Base-by-base conservation (phyloP, 2,888 invertebrate genomes). In the Allacma fusca region DNA sequence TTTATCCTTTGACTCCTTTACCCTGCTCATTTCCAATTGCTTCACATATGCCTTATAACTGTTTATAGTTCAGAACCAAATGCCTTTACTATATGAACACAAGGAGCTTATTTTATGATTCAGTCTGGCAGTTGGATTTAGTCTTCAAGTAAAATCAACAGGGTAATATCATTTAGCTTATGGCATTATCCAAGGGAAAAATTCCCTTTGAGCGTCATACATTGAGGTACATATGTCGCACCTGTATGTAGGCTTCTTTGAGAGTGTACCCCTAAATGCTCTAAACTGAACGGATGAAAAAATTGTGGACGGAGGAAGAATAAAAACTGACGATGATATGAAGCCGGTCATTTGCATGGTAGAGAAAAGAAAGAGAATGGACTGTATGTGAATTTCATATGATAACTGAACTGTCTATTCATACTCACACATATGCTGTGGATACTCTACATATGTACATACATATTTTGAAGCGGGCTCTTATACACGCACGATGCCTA, bases 11-110 rank as follows among this genome's bases (percentile, higher is more conserved):
- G 9, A 4, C 44, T 43, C 62, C 23, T 62, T 69, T 69, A 23
- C 13, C 26, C 28, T 26, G 24, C 26, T 50, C 50, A 50, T 44
- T 21, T 70, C 29, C 43, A 5, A 5, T 9, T 5, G 7, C 13
- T 13, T 9, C 13, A 40, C 40, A 40, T 70, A 16, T 19, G 16
- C 24, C 26, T 70, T 70, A 50, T 70, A 70, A 70, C 70, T 50
- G 70, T 44, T 50, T 12, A 57, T 19, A 57, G 57, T 21, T 21
- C 5, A 57, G 5, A 57, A 57, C 19, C 21, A 4, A 21, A 57
- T 7, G 57, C 5, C n/a, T n/a, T n/a, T n/a, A n/a, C n/a, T 34
- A 34, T 34, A 34, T 7, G 9, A 9, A 34, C 9, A 34, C 34
- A 34, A 4, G 4, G 9, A 34, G 34, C 34, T 34, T 34, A n/a